phyloP scores from a whole-genome alignment of 2,113 vertebrate species.

The Nycticryphes semicollaris region DNA sequence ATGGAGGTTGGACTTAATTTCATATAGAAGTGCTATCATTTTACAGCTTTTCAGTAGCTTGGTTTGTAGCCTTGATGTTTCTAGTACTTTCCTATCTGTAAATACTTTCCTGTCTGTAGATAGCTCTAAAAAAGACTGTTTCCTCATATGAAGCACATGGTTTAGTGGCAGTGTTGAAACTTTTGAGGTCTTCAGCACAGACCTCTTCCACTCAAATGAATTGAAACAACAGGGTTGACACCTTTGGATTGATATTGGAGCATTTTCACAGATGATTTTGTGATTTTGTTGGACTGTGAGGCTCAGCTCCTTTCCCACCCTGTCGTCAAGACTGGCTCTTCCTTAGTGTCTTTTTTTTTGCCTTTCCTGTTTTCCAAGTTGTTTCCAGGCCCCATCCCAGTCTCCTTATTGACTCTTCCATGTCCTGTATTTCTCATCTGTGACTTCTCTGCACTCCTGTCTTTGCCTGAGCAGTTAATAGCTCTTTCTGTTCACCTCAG shows the following conservation, averaged over 20 bases:
- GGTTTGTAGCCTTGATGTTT: neutral
- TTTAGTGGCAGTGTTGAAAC: neutral
- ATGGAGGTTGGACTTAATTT: neutral
- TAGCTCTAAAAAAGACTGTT: neutral
- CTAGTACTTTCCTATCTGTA: neutral
- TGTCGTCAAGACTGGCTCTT: neutral
- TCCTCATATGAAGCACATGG: neutral
- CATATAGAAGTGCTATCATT: neutral
- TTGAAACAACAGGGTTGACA: neutral
- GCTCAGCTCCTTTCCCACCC: neutral
- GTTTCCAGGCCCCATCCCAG: neutral
- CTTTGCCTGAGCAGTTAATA: neutral
- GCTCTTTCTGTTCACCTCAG: neutral
- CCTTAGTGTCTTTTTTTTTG: neutral
- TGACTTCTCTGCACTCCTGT: neutral
- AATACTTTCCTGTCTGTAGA: neutral
- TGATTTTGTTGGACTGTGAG: neutral
- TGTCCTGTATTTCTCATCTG: neutral
- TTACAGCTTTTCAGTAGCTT: neutral
- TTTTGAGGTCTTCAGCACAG: neutral
- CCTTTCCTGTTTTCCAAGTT: neutral
- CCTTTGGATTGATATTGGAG: neutral
- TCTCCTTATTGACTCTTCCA: rapidly evolving
- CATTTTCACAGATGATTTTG: neutral
- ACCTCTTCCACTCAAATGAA: neutral